Percentiles rank a stretch among this genome's conserved stretches.
These are phyloP conservation scores for Nothocercus nigrocapillus DNA, from an alignment of 2,113 vertebrate genomes.

Conservation along the genomic window DNA sequence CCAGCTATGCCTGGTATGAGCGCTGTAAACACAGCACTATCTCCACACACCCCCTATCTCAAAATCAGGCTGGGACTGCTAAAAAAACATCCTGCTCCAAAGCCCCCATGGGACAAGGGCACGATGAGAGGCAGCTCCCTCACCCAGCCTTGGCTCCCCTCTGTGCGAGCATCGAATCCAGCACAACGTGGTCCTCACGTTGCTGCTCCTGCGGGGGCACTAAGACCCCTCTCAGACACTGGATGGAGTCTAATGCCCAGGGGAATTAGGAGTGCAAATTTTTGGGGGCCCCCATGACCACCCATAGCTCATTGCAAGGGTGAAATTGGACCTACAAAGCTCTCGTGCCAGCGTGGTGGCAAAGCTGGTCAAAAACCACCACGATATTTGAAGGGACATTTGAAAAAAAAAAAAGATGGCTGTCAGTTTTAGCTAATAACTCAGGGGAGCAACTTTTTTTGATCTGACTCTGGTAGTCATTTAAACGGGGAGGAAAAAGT, in stretches of 20 bases:
- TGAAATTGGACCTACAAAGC: background rate
- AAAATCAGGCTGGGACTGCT: background rate
- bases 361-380: background rate
- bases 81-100: background rate
- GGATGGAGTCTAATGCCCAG: too few species aligned
- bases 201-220: too few species aligned
- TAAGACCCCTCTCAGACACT: too few species aligned
- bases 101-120: background rate
- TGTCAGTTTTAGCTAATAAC: background rate
- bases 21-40: background rate
- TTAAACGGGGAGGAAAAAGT: background rate
- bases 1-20: background rate
- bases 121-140: too few species aligned
- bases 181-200: rapidly evolving
- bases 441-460: background rate
- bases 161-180: too few species aligned
- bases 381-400: background rate
- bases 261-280: background rate
- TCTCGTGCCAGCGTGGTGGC: background rate
- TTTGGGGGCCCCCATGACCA: background rate
- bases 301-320: background rate
- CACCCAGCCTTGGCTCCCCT: background rate
- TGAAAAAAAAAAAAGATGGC: rapidly evolving
- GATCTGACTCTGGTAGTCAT: too few species aligned
- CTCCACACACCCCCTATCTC: background rate